Evolutionary conservation across 2,888 invertebrate genomes (phyloP).

Genomic region (Chymomyza procnemis): DNA sequence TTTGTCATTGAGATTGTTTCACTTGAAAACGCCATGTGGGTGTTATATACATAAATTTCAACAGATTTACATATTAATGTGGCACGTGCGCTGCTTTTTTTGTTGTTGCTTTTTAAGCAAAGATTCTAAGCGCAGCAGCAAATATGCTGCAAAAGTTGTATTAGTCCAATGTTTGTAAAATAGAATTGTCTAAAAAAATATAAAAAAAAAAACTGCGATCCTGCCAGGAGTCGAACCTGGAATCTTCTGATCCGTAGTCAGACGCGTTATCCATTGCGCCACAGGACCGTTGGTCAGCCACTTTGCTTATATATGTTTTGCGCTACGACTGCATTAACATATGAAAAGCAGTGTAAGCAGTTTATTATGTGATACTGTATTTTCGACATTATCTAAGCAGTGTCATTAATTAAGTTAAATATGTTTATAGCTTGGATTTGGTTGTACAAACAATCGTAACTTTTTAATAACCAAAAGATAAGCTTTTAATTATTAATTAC

Average conservation of each 20-base stretch:
- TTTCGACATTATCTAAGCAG: neutral
- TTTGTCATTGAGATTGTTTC: neutral
- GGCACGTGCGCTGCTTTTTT: neutral
- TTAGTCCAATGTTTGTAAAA: neutral
- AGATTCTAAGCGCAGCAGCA: neutral
- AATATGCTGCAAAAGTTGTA: neutral
- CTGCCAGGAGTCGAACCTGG: slow-evolving; percentile 78
- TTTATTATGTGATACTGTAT: neutral
- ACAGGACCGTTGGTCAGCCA: slow-evolving; percentile 63
- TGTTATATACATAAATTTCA: neutral
- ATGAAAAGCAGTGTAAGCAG: neutral
- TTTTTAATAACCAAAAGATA: too few species aligned
- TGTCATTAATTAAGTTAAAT: too few species aligned
- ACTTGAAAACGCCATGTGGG: neutral
- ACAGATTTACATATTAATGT: neutral
- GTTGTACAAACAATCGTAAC: too few species aligned
- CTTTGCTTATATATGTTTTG: rapidly evolving
- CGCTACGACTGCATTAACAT: neutral
- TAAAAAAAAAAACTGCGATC: slow-evolving; percentile 31
- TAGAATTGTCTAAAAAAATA: neutral
- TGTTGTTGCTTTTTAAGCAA: neutral
- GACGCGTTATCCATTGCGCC: slow-evolving; percentile 78
- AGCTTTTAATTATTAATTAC: too few species aligned
- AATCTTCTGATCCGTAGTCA: slow-evolving; percentile 79
- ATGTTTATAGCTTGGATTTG: too few species aligned